Percentiles rank a stretch among this genome's conserved stretches.
Conservation (phyloP, 2,888 invertebrate species). For the Pimpla rufipes region DNA sequence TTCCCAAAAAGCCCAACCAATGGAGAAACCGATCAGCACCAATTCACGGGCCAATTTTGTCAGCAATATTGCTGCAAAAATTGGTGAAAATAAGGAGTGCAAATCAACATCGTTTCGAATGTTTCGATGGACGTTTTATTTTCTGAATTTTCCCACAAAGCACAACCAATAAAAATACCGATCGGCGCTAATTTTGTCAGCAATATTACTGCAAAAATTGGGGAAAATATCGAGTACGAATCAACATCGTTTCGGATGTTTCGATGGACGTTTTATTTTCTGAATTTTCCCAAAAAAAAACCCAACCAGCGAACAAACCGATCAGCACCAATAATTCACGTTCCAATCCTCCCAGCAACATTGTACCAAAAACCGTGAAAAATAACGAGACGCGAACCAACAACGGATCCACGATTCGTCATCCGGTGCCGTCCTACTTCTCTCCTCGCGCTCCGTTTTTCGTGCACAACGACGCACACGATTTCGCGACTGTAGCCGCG, state of each 20-base stretch:
- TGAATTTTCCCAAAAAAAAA: too few relatives aligned
- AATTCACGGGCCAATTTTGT: neutral
- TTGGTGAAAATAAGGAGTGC: neutral
- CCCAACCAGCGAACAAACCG: neutral
- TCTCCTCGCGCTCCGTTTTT: neutral
- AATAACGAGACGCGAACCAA: too few relatives aligned
- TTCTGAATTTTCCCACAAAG: neutral
- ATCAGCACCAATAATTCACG: neutral
- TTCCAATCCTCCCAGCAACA: neutral
- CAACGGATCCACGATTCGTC: constrained; percentile 9
- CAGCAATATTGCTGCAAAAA: neutral
- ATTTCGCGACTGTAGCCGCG: constrained; percentile 34
- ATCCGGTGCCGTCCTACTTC: neutral
- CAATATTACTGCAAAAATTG: neutral
- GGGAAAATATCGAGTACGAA: neutral
- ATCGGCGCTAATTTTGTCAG: neutral
- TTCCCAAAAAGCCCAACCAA: neutral
- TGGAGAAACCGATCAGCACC: neutral
- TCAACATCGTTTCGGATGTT: too few relatives aligned
- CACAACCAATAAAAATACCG: too few relatives aligned
- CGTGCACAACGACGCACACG: constrained; percentile 15
- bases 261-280: too few relatives aligned
- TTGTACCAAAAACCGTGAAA: neutral
- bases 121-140: too few relatives aligned
- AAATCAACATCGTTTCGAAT: too few relatives aligned